A percentile compares a stretch with the other conserved stretches of the same genome.
Evolutionary conservation across 92 coral and sea anemone species (phyloP).

Genomic region (Siderastrea siderea): DNA sequence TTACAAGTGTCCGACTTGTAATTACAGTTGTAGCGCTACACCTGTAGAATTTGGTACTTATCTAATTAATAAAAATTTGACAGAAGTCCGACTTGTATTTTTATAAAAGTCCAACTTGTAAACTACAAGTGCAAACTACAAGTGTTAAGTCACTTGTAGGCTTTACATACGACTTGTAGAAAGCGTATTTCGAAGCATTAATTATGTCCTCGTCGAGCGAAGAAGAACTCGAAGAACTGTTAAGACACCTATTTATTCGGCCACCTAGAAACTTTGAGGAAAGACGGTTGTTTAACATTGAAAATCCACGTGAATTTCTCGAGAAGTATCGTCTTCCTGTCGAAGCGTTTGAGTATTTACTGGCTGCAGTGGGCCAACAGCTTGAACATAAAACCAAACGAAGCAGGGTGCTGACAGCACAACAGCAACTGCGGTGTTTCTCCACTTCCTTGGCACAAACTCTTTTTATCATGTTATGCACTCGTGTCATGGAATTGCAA

Average conservation of each 20-base stretch:
- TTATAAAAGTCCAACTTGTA: neutral
- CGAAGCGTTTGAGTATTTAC: slow-evolving; percentile 5
- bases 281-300: slow-evolving; percentile 28
- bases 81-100: neutral
- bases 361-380: slow-evolving; percentile 1
- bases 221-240: neutral
- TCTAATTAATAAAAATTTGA: neutral
- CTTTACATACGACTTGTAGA: neutral
- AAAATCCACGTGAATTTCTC: slow-evolving; percentile 21
- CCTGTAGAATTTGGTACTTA: neutral
- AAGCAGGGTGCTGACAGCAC: neutral
- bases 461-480: no score
- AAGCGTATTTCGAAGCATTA: neutral
- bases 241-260: neutral
- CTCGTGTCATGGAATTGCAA: slow-evolving; percentile 20
- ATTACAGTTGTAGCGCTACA: slow-evolving; percentile 17
- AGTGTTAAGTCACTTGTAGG: neutral
- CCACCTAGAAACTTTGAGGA: slow-evolving; percentile 18
- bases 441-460: no score
- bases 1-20: neutral
- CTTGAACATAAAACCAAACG: slow-evolving; percentile 9
- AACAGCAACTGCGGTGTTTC: neutral
- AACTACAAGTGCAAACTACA: neutral
- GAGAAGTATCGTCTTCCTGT: slow-evolving; percentile 14
- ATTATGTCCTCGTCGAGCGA: slow-evolving; percentile 17